Evolutionary conservation across 2,888 invertebrate species (phyloP), one percentile per base, ranked within the genome.

Genomic region (Dione vanillae): DNA sequence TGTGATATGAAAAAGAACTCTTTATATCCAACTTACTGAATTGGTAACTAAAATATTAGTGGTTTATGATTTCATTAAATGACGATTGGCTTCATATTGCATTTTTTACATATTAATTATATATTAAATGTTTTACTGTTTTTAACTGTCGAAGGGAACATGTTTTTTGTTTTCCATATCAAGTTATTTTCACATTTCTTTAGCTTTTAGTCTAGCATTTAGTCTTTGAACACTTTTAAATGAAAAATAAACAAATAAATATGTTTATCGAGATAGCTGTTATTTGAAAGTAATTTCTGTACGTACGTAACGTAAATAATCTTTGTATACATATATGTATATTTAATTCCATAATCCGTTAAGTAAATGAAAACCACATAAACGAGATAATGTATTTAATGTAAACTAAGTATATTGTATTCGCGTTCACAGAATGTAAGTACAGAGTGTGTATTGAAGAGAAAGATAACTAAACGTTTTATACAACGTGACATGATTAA

Each of bases 381-480:
- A 54, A 54, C 35, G 37, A 10, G 37, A 56, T 56, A 37, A 37
- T 35, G 16, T 56, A 37, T 16, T 37, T 16, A 56, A 37, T 56
- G 0, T 54, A 54, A 56, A 16, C 37, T 37, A 37, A 37, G n/a
- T 11, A 16, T 56, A 16, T 37, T 37, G n/a, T 56, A 11, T 56
- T 16, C 11, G 12, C 19, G 0, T 35, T 35, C 35, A 37, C 35
- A 54, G 37, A 37, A 16, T 56, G 37, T 16, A 16, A 37, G 10
- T 49, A 11, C 16, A 49, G n/a, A n/a, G n/a, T n/a, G n/a, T n/a
- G 10, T 12, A 56, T 59, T 11, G 8, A 7, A 41, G 43, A 20
- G n/a, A n/a, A n/a, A n/a, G 41, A 37, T 40, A 56, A 40, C 37
- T 40, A 56, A 56, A 56, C 56, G 56, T 56, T 16, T 56, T n/a